These are phyloP conservation scores for Coregonus clupeaformis DNA, from an alignment of 2,113 vertebrate genomes.

Conservation along the genomic window DNA sequence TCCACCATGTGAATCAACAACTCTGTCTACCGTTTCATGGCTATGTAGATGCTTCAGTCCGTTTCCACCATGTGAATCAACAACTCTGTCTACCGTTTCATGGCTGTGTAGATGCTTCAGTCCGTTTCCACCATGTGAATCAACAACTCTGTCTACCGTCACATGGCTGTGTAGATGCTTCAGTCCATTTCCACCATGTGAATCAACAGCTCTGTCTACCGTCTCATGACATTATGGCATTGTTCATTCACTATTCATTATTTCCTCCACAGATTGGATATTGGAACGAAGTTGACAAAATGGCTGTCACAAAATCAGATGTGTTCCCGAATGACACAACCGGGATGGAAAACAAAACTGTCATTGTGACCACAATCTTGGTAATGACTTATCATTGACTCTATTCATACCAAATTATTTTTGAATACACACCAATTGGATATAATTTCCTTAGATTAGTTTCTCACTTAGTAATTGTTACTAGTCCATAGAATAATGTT, in stretches of 20 bases:
- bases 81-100: too few species aligned
- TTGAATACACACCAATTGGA: background rate
- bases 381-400: slow-evolving; percentile 74
- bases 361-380: slow-evolving; percentile 97
- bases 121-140: background rate
- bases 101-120: too few species aligned
- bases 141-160: too few species aligned
- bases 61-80: background rate
- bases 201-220: too few species aligned
- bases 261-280: slow-evolving; percentile 87
- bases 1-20: too few species aligned
- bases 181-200: background rate
- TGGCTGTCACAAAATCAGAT: slow-evolving; percentile 94
- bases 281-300: slow-evolving; percentile 98
- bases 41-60: too few species aligned
- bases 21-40: too few species aligned
- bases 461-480: background rate
- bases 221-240: background rate
- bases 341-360: slow-evolving; percentile 97
- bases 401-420: background rate
- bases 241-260: background rate
- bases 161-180: too few species aligned
- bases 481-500: background rate
- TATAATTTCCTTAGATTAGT: background rate
- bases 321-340: slow-evolving; percentile 90